Conservation (phyloP, 1,140 invertebrate species). For the Contarinia nasturtii region DNA sequence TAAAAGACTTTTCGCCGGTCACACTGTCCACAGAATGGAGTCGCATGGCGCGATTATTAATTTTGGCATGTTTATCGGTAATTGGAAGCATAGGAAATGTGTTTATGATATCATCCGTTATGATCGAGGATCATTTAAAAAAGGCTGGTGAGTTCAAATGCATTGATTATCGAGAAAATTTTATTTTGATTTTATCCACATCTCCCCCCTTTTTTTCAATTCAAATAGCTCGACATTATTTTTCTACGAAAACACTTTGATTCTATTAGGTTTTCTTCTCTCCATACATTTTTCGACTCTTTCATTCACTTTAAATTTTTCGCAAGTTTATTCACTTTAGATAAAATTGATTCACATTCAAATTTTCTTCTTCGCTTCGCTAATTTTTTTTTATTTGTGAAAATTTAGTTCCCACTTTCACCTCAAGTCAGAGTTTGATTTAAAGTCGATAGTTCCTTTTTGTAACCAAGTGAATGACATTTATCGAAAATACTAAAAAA, state of each 20-base stretch:
- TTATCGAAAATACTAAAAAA: too few species aligned
- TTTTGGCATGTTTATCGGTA: slow-evolving; percentile 40
- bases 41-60: slow-evolving; percentile 39
- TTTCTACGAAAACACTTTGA: too few species aligned
- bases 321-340: too few species aligned
- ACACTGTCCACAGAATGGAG: slow-evolving; percentile 47
- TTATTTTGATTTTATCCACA: too few species aligned
- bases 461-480: too few species aligned
- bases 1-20: slow-evolving; percentile 28
- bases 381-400: not conserved
- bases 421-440: not conserved
- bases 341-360: too few species aligned
- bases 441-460: too few species aligned
- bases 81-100: slow-evolving; percentile 53
- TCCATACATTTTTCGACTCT: too few species aligned
- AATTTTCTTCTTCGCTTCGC: not conserved
- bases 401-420: not conserved
- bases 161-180: not conserved
- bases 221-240: not conserved
- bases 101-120: slow-evolving; percentile 56
- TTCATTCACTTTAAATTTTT: too few species aligned
- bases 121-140: slow-evolving; percentile 49
- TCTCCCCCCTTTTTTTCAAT: too few species aligned
- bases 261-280: too few species aligned
- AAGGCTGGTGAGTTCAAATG: slow-evolving; percentile 34